A percentile compares a stretch with the other conserved stretches of the same genome.
Evolutionary conservation across 2,888 invertebrate genomes (phyloP).

Genomic region (Caenorhabditis sinica): DNA sequence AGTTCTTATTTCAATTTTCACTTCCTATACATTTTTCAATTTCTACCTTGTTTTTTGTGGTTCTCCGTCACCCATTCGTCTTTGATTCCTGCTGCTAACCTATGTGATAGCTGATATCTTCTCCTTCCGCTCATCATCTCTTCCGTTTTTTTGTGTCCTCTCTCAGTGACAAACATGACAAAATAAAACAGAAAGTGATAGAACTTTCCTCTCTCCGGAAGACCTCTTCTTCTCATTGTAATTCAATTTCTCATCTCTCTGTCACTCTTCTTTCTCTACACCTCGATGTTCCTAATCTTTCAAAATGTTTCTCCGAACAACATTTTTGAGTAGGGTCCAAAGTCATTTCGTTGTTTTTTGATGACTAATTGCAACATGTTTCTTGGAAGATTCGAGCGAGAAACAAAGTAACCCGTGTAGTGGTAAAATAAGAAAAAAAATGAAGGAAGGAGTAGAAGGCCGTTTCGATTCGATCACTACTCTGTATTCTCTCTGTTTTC

Average conservation of each 20-base stretch:
- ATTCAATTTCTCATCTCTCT: background rate
- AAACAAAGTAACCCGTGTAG: background rate
- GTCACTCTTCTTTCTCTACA: background rate
- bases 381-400: conserved; percentile 9
- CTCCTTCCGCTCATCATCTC: background rate
- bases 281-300: conserved; percentile 7
- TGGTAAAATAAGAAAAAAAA: conserved; percentile 15
- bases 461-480: conserved; percentile 25
- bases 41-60: background rate
- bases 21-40: background rate
- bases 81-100: background rate
- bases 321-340: background rate
- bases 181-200: conserved; percentile 41
- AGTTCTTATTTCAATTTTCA: background rate
- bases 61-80: background rate
- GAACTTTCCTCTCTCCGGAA: conserved; percentile 5
- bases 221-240: conserved; percentile 18
- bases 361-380: conserved; percentile 55
- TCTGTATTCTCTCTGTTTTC: conserved; percentile 11
- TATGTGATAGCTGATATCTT: conserved; percentile 5
- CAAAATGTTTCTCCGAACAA: conserved; percentile 6
- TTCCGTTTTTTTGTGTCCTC: conserved; percentile 10
- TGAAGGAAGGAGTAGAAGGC: conserved; percentile 18
- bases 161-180: conserved; percentile 29
- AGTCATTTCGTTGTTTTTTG: conserved; percentile 11